Conservation (phyloP, 2,888 invertebrate genomes). For the Eurytoma californica region DNA sequence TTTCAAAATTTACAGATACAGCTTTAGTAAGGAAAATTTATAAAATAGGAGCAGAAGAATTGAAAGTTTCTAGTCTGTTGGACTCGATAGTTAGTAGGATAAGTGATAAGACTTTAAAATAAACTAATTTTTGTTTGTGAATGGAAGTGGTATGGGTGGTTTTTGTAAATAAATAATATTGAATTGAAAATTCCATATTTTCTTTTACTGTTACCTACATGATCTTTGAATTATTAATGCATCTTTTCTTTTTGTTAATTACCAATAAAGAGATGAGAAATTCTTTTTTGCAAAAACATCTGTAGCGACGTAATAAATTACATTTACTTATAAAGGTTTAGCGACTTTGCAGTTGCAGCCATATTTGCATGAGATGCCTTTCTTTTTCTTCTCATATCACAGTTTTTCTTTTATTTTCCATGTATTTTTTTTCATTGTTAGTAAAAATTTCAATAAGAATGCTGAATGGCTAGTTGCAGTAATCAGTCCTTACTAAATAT, state of each 20-base stretch:
- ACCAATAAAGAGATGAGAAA: constrained; percentile 50
- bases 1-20: constrained; percentile 76
- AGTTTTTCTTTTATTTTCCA: constrained; percentile 61
- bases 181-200: constrained; percentile 58
- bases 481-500: constrained; percentile 56
- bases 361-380: constrained; percentile 52
- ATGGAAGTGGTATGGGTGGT: constrained; percentile 13
- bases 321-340: constrained; percentile 38
- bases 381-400: constrained; percentile 64
- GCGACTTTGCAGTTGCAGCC: constrained; percentile 46
- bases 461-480: constrained; percentile 54
- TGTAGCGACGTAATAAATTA: constrained; percentile 52
- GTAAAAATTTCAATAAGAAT: constrained; percentile 63
- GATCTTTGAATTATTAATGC: constrained; percentile 46
- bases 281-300: constrained; percentile 54
- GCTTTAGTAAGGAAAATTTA: constrained; percentile 79
- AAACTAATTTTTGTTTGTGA: constrained; percentile 51
- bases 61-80: constrained; percentile 74
- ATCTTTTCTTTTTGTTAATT: constrained; percentile 45
- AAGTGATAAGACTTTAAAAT: constrained; percentile 80
- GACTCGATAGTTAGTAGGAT: constrained; percentile 82
- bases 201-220: constrained; percentile 56
- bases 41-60: constrained; percentile 78
- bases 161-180: constrained; percentile 53
- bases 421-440: constrained; percentile 55